phyloP scores from a whole-genome alignment of 2,888 invertebrate genomes.

The Meiosimyza decipiens region DNA sequence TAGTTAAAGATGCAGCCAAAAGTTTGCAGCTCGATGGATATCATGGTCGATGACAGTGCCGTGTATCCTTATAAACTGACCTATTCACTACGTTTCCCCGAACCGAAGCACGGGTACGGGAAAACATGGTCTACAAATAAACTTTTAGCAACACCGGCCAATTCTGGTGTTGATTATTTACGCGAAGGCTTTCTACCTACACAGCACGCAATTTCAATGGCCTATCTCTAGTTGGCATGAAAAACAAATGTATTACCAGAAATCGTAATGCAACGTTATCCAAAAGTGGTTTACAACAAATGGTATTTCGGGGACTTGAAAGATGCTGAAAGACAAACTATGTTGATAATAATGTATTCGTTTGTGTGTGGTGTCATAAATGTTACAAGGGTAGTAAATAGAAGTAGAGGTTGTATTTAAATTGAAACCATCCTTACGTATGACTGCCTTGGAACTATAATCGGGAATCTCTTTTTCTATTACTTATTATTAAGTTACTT shows the following conservation, averaged over 20 bases:
- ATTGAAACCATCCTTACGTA: too few relatives aligned
- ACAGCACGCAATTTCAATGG: slow-evolving; percentile 71
- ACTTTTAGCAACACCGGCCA: slow-evolving; percentile 65
- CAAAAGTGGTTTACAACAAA: slow-evolving; percentile 62
- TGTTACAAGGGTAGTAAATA: slow-evolving; percentile 72
- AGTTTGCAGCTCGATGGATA: slow-evolving; percentile 44
- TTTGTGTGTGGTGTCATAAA: slow-evolving; percentile 86
- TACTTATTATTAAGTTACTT: too few relatives aligned
- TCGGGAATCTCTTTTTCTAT: too few relatives aligned
- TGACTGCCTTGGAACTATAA: too few relatives aligned
- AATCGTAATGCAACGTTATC: slow-evolving; percentile 70
- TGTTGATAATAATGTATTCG: slow-evolving; percentile 81
- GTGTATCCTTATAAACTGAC: slow-evolving; percentile 68
- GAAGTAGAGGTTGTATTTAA: too few relatives aligned
- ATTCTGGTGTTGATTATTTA: slow-evolving; percentile 54
- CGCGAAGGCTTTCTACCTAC: slow-evolving; percentile 76
- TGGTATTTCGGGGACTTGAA: too few relatives aligned
- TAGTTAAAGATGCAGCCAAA: slow-evolving; percentile 55
- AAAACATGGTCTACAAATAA: slow-evolving; percentile 78
- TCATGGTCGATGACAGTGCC: slow-evolving; percentile 63
- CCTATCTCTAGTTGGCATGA: slow-evolving; percentile 56
- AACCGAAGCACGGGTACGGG: too few relatives aligned
- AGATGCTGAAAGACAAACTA: slow-evolving; percentile 75
- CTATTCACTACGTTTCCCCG: slow-evolving; percentile 74
- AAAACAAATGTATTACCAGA: slow-evolving; percentile 48